Evolutionary conservation across 1,140 invertebrate genomes (phyloP), one percentile per base, ranked within the genome.

Genomic region (Chlorops oryzae): DNA sequence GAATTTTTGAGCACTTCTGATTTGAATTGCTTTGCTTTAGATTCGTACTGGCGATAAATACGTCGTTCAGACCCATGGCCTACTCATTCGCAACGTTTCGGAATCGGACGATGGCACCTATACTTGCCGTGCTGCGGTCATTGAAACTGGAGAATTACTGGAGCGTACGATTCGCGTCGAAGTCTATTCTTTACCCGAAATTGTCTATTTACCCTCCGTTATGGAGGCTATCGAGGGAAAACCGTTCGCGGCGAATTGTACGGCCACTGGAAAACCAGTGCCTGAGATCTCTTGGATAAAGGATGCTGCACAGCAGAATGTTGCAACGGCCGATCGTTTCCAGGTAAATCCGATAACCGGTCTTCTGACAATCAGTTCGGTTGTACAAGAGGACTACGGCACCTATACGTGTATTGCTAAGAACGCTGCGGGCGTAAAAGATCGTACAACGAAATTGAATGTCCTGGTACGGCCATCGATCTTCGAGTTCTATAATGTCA

Each of bases 51-150:
- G 81, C 52, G 80, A 82, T 28, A 80, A 83, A 59, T 90, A 88
- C 56, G 78, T 89, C 9, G 80, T 87, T 44, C 82, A 86, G 50
- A 76, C 80, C 1, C 82, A 90, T 56, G 88, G 89, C 1, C 73
- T 95, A 10, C 70, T 83, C 18, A 89, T 94, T 47, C 84, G 82
- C 54, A 83, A 87, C 58, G 85, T 92, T 0, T 78, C 80, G 39
- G 84, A 88, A 65, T 78, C 80, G 15, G 90, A 94, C 65, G 88
- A 93, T 65, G 91, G 89, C 1, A 75, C 83, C 13, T 95, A 92
- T 68, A 87, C 81, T 3, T 92, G 91, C 63, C 78, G 87, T 20
- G 91, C 90, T 1, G 81, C 86, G 12, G 90, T 94, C 1, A 75
- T 81, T 10, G 76, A 79, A 12, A 90, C 89, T 15, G 92, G 91